phyloP scores from a whole-genome alignment of 2,113 vertebrate genomes.

The Porphyrio hochstetteri region DNA sequence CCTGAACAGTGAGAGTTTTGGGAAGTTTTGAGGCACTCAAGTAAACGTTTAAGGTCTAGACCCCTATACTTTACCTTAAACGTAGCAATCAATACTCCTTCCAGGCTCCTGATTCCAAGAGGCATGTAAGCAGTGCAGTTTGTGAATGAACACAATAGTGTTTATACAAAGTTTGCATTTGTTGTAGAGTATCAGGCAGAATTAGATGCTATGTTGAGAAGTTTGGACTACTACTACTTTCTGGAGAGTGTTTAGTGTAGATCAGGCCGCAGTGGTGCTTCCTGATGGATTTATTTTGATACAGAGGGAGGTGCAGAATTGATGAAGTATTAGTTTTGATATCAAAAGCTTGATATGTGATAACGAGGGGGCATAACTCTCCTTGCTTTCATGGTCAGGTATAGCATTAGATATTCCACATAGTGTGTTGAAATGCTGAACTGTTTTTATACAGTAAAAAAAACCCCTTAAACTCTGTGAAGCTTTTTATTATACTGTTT shows the following conservation, averaged over 20 bases:
- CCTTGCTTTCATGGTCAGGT: background rate
- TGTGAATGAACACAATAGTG: background rate
- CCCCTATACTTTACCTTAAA: background rate
- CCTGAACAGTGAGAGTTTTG: conserved; percentile 12
- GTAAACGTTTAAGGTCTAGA: background rate
- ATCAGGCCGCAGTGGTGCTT: background rate
- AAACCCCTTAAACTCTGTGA: background rate
- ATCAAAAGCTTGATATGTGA: background rate
- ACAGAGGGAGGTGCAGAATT: background rate
- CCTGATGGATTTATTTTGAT: background rate
- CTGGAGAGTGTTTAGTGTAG: background rate
- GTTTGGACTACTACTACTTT: background rate
- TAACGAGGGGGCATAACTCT: background rate
- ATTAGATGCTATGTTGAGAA: background rate
- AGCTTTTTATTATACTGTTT: background rate
- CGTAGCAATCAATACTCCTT: background rate
- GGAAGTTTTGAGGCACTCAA: background rate
- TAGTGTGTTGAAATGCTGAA: background rate
- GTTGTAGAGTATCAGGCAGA: background rate
- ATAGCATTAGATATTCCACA: background rate
- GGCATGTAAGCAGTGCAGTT: background rate
- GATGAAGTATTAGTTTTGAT: background rate
- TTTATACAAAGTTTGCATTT: background rate
- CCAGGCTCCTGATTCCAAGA: background rate
- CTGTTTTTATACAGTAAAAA: background rate